These are phyloP conservation scores for Eupithecia vulgata DNA, from an alignment of 2,888 invertebrate species.

Conservation along the genomic window DNA sequence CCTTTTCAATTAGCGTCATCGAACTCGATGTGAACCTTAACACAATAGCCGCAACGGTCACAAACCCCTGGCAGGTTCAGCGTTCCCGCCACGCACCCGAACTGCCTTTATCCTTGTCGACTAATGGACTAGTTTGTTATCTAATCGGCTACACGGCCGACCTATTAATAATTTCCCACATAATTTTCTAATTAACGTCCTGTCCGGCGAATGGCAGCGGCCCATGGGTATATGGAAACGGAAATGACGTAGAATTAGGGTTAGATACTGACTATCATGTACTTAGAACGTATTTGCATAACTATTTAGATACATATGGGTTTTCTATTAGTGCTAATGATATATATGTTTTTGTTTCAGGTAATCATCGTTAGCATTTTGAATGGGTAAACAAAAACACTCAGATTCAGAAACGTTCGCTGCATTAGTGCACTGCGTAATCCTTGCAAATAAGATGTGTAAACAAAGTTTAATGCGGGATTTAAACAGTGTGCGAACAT, in stretches of 20 bases:
- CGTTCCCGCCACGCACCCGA: conserved; percentile 37
- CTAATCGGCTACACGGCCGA: conserved; percentile 79
- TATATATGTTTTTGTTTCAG: conserved; percentile 72
- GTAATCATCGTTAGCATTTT: conserved; percentile 62
- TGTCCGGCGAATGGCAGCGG: conserved; percentile 63
- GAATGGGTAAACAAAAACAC: conserved; percentile 54
- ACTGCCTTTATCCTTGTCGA: conserved; percentile 67
- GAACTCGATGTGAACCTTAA: conserved; percentile 65
- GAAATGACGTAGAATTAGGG: conserved; percentile 69
- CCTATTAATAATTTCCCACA: conserved; percentile 83
- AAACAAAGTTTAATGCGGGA: conserved; percentile 55
- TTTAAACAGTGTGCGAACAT: conserved; percentile 58
- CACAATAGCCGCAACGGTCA: conserved; percentile 56
- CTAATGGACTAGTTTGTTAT: conserved; percentile 84
- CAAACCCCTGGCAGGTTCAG: conserved; percentile 48
- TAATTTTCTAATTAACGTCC: conserved; percentile 82
- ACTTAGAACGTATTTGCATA: conserved; percentile 57
- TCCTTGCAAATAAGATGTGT: conserved; percentile 54
- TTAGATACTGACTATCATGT: conserved; percentile 51
- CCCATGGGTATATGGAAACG: conserved; percentile 67
- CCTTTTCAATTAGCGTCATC: conserved; percentile 59
- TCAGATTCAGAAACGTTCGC: conserved; percentile 46
- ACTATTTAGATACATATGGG: conserved; percentile 45
- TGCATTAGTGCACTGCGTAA: conserved; percentile 52
- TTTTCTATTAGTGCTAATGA: conserved; percentile 53